Evolutionary conservation across 2,113 vertebrate species (phyloP).

Genomic region (Cichladusa arquata): DNA sequence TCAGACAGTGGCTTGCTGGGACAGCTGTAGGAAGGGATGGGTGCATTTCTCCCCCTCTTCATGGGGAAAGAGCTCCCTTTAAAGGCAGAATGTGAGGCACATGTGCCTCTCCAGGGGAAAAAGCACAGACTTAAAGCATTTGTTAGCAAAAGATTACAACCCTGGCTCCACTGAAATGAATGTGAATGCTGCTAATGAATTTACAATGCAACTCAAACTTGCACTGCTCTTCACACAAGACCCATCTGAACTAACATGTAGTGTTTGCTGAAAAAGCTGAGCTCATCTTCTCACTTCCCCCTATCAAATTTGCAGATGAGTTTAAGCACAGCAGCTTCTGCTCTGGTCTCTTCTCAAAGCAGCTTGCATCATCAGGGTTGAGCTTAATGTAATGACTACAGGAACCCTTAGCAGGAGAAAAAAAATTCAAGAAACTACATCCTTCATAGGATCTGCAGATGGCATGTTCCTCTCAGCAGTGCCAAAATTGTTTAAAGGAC

Average conservation of each 20-base stretch:
- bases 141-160: background rate
- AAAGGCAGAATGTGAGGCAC: background rate
- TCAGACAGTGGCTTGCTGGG: background rate
- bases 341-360: background rate
- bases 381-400: background rate
- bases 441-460: background rate
- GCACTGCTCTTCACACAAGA: background rate
- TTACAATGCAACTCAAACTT: background rate
- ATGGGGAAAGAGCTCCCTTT: background rate
- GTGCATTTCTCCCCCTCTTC: background rate
- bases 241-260: background rate
- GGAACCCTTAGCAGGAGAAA: background rate
- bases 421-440: background rate
- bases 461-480: background rate
- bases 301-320: background rate
- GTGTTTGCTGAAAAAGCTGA: background rate
- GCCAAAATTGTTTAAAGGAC: background rate
- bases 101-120: background rate
- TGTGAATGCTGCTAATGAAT: background rate
- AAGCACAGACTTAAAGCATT: background rate
- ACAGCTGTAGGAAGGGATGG: background rate
- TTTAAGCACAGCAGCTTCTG: background rate
- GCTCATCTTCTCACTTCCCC: background rate
- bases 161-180: background rate
- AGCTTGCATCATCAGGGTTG: background rate